Evolutionary conservation across 53 echinoderm and acorn worm genomes (phyloP).

Genomic region (Astropecten irregularis): DNA sequence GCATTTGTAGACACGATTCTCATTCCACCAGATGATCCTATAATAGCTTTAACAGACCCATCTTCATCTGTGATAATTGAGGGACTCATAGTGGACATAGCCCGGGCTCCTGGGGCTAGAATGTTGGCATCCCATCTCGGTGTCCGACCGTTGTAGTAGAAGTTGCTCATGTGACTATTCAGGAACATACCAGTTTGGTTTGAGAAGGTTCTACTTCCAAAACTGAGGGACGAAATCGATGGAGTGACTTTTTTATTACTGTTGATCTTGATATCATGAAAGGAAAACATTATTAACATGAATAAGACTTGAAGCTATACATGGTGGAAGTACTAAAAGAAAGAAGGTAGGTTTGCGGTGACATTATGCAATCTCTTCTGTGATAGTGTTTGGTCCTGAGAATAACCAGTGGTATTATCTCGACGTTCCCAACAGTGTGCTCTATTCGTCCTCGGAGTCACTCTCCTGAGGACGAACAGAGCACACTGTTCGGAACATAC

Average conservation of each 20-base stretch:
- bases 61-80: constrained; percentile 29
- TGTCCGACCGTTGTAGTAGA: constrained; percentile 55
- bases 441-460: too few species aligned
- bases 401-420: too few species aligned
- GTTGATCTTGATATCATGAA: too few species aligned
- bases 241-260: too few species aligned
- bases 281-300: background rate
- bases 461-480: too few species aligned
- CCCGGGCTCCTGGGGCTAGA: constrained; percentile 45
- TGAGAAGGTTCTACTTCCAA: constrained; percentile 67
- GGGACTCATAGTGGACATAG: constrained; percentile 63
- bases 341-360: too few species aligned
- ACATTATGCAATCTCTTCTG: too few species aligned
- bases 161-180: constrained; percentile 65
- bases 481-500: too few species aligned
- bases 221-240: too few species aligned
- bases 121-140: constrained; percentile 61
- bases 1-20: constrained; percentile 69
- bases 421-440: too few species aligned
- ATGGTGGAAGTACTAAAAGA: too few species aligned
- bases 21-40: constrained; percentile 72
- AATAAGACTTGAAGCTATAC: background rate
- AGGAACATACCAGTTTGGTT: constrained; percentile 65
- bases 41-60: constrained; percentile 56
- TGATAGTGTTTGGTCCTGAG: too few species aligned